Evolutionary conservation across 2,888 invertebrate species (phyloP).

Genomic region (Heliconius aoede): DNA sequence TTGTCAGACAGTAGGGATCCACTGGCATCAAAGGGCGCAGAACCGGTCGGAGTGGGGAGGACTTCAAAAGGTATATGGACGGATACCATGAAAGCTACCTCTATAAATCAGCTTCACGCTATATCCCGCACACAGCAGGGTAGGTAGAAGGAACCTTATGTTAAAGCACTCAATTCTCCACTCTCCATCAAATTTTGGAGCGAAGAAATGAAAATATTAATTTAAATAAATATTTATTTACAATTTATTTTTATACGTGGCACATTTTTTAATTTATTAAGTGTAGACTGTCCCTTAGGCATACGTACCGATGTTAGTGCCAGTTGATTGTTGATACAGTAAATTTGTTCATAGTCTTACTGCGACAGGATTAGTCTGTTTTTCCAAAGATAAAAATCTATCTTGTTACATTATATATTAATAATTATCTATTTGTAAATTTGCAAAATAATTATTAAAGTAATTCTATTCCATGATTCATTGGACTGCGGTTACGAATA

Average conservation of each 20-base stretch:
- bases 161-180: too few relatives aligned
- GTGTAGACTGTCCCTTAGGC: constrained; percentile 58
- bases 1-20: too few relatives aligned
- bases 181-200: too few relatives aligned
- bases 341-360: constrained; percentile 79
- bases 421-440: constrained; percentile 59
- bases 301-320: constrained; percentile 72
- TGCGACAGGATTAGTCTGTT: constrained; percentile 77
- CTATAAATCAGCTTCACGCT: not conserved
- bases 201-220: too few relatives aligned
- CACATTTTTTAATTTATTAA: constrained; percentile 26
- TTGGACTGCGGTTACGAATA: constrained; percentile 25
- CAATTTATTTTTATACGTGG: too few relatives aligned
- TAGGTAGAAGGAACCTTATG: too few relatives aligned
- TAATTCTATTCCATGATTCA: constrained; percentile 42
- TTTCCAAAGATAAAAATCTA: constrained; percentile 77
- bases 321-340: constrained; percentile 76
- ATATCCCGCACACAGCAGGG: too few relatives aligned
- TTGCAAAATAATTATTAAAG: constrained; percentile 57
- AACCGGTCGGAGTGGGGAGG: too few relatives aligned
- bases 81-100: too few relatives aligned
- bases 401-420: constrained; percentile 60
- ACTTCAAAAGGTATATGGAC: too few relatives aligned
- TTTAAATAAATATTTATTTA: too few relatives aligned
- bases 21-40: too few relatives aligned